Evolutionary conservation across 2,888 invertebrate genomes (phyloP).

Genomic region (Argynnis bischoffii): DNA sequence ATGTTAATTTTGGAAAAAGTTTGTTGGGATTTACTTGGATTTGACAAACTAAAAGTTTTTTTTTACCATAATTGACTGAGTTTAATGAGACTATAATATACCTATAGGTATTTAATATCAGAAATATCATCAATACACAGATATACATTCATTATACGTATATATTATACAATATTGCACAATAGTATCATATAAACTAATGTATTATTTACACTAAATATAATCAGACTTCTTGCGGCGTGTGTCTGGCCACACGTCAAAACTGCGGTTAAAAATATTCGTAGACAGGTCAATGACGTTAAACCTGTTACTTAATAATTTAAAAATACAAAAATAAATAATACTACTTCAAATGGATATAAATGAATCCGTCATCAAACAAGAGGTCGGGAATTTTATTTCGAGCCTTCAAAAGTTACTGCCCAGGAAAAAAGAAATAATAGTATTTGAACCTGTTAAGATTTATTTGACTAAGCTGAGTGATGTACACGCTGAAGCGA

Average conservation of each 20-base stretch:
- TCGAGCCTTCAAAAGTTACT: slow-evolving; percentile 64
- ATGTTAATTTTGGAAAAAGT: too few species aligned
- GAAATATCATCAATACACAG: too few species aligned
- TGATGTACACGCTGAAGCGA: slow-evolving; percentile 70
- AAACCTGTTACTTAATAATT: slow-evolving; percentile 61
- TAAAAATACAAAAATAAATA: slow-evolving; percentile 48
- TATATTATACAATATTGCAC: slow-evolving; percentile 7
- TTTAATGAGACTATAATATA: too few species aligned
- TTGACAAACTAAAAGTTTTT: too few species aligned
- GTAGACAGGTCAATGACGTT: slow-evolving; percentile 71
- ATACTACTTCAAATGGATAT: slow-evolving; percentile 64
- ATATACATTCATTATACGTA: too few species aligned
- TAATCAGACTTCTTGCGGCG: slow-evolving; percentile 61
- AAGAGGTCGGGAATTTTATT: slow-evolving; percentile 68
- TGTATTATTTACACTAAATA: slow-evolving; percentile 39
- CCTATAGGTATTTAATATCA: too few species aligned
- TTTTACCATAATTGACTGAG: too few species aligned
- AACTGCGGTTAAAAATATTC: slow-evolving; percentile 65
- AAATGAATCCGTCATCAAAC: slow-evolving; percentile 67
- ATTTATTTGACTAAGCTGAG: slow-evolving; percentile 56
- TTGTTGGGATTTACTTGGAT: too few species aligned
- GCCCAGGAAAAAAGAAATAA: slow-evolving; percentile 67
- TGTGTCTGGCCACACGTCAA: slow-evolving; percentile 62
- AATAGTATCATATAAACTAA: slow-evolving; percentile 29
- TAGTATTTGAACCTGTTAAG: slow-evolving; percentile 54